These are phyloP conservation scores for Leptopilina myrica DNA, from an alignment of 2,888 invertebrate genomes.

Conservation along the genomic window DNA sequence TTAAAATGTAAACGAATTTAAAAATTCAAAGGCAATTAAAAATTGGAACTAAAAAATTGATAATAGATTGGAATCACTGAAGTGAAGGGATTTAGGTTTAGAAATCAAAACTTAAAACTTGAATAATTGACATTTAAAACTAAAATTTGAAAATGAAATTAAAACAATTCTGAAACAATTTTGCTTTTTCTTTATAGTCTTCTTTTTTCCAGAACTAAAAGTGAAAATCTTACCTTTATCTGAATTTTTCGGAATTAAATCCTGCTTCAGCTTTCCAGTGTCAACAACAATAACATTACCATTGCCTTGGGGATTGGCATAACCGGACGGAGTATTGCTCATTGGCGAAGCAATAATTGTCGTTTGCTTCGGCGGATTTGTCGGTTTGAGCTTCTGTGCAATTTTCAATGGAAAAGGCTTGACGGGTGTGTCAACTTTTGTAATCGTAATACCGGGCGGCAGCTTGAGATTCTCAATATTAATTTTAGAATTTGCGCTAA, in stretches of 20 bases:
- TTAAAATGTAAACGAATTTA: too few species aligned
- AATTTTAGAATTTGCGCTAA: slow-evolving; percentile 65
- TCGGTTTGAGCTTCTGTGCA: slow-evolving; percentile 67
- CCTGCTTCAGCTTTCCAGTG: slow-evolving; percentile 79
- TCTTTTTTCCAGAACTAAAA: not conserved
- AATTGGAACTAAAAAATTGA: too few species aligned
- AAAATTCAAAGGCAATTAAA: too few species aligned
- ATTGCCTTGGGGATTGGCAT: slow-evolving; percentile 74
- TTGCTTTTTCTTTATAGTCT: too few species aligned
- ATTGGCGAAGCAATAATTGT: slow-evolving; percentile 75
- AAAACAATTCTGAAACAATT: not conserved
- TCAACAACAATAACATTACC: slow-evolving; percentile 82
- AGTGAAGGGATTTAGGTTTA: too few species aligned
- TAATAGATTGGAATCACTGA: too few species aligned
- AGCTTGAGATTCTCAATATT: slow-evolving; percentile 76
- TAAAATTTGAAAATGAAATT: not conserved
- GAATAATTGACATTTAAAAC: not conserved
- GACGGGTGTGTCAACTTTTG: slow-evolving; percentile 81
- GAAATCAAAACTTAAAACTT: too few species aligned
- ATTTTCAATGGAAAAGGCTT: slow-evolving; percentile 71
- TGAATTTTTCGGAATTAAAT: slow-evolving; percentile 68
- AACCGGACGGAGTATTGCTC: slow-evolving; percentile 70
- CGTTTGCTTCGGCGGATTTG: slow-evolving; percentile 70
- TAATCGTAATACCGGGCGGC: slow-evolving; percentile 90
- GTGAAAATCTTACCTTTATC: slow-evolving; percentile 65